phyloP scores from a whole-genome alignment of 2,797 vertebrate species.

The Champsocephalus esox region DNA sequence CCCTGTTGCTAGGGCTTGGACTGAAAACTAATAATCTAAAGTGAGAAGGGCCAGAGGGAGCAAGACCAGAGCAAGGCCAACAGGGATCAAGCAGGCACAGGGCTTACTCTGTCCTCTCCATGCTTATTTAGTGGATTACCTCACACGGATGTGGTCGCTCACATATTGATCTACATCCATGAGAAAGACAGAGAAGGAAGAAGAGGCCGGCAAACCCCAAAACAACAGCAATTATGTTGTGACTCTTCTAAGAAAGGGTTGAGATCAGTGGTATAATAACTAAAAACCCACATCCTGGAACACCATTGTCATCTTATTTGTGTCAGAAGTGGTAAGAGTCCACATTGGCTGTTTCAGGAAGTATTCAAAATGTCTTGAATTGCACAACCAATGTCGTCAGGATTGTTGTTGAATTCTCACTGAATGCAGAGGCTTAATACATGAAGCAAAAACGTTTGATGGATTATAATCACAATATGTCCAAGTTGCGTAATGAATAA shows the following conservation, averaged over 20 bases:
- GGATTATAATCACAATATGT: background rate
- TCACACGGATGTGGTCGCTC: constrained; percentile 43
- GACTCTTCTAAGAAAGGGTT: background rate
- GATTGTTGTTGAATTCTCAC: background rate
- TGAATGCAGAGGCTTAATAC: background rate
- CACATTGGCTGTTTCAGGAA: constrained; percentile 36
- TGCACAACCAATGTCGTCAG: constrained; percentile 38
- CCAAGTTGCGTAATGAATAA: background rate
- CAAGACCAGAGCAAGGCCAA: constrained; percentile 42
- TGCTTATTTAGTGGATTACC: constrained; percentile 13
- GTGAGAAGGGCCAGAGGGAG: constrained; percentile 35
- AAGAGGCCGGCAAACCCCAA: background rate
- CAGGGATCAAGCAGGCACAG: constrained; percentile 25
- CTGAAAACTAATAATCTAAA: constrained; percentile 61
- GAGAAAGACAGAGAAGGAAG: background rate
- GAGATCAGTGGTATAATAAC: background rate
- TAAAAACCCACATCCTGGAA: constrained; percentile 23
- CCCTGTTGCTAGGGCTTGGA: constrained; percentile 77
- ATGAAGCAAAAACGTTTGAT: background rate
- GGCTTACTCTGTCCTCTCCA: background rate
- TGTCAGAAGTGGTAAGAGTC: background rate
- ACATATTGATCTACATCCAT: constrained; percentile 9
- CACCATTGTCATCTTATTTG: background rate
- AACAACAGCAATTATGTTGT: constrained; percentile 14
- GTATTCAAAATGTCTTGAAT: constrained; percentile 43